Evolutionary conservation across 1,140 invertebrate genomes (phyloP).

Genomic region (Drosophila kikkawai): DNA sequence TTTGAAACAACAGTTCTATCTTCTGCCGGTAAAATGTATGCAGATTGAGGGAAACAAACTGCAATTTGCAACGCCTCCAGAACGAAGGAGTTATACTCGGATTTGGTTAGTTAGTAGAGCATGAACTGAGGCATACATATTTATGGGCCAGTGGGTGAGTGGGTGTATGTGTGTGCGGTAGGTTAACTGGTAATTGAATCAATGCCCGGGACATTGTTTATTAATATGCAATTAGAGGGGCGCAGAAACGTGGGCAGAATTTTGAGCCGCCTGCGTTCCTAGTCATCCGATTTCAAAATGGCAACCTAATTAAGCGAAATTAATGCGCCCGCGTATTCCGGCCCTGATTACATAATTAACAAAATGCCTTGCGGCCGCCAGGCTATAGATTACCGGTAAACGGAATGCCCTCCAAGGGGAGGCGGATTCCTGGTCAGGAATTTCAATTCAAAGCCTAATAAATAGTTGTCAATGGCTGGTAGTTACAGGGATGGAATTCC

Average conservation of each 20-base stretch:
- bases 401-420: conserved; percentile 1
- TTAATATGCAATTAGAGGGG: conserved; percentile 45
- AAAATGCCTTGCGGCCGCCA: conserved; percentile 25
- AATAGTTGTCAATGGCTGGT: not conserved
- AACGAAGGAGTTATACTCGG: conserved; percentile 7
- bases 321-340: conserved; percentile 33
- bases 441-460: conserved; percentile 7
- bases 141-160: conserved; percentile 9
- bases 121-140: conserved; percentile 21
- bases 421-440: not conserved
- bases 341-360: conserved; percentile 49
- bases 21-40: conserved; percentile 18
- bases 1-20: conserved; percentile 9
- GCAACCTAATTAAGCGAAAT: conserved; percentile 51
- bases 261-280: conserved; percentile 8
- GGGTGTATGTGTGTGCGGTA: no score
- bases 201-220: conserved; percentile 46
- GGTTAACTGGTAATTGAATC: conserved; percentile 49
- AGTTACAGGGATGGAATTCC: no score
- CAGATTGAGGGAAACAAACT: conserved; percentile 32
- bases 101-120: conserved; percentile 36
- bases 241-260: conserved; percentile 13
- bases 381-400: conserved; percentile 25
- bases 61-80: conserved; percentile 12
- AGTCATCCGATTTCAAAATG: conserved; percentile 28